Percentiles rank a stretch among this genome's conserved stretches.
Evolutionary conservation across 2,888 invertebrate genomes (phyloP).

Genomic region (Dusona sp.): DNA sequence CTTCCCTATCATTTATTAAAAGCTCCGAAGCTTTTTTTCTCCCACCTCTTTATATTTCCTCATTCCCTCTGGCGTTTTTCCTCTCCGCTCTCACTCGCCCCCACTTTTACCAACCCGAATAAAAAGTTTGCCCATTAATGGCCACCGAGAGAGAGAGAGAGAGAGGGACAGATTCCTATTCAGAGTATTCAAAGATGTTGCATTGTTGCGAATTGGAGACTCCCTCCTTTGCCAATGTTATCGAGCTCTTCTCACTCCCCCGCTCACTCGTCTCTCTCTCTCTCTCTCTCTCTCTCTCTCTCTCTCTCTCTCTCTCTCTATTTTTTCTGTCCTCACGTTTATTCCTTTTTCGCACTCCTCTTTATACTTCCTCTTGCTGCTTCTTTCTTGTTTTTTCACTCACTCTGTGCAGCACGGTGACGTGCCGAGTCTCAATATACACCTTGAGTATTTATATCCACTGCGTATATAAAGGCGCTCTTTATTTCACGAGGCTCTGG

Average conservation of each 20-base stretch:
- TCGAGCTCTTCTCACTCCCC: constrained; percentile 63
- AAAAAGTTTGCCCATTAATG: constrained; percentile 79
- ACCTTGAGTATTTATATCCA: background rate
- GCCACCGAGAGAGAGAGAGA: constrained; percentile 47
- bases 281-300: background rate
- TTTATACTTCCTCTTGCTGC: background rate
- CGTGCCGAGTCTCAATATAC: background rate
- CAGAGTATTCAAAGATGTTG: constrained; percentile 76
- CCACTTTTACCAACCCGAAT: constrained; percentile 70
- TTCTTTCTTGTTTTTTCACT: background rate
- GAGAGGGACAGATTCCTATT: constrained; percentile 67
- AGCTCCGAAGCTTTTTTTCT: constrained; percentile 70
- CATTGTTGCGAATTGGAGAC: constrained; percentile 75
- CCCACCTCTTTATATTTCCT: constrained; percentile 38
- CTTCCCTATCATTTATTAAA: constrained; percentile 78
- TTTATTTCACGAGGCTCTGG: background rate
- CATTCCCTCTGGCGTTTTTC: constrained; percentile 49
- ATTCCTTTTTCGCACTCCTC: background rate
- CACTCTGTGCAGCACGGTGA: background rate
- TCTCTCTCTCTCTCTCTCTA: background rate
- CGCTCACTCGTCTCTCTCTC: background rate
- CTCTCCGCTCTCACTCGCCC: constrained; percentile 29
- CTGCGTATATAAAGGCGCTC: background rate
- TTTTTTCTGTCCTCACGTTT: background rate
- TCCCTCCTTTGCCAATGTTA: constrained; percentile 64